phyloP scores from a whole-genome alignment of 2,113 vertebrate species.

The Anolis carolinensis region DNA sequence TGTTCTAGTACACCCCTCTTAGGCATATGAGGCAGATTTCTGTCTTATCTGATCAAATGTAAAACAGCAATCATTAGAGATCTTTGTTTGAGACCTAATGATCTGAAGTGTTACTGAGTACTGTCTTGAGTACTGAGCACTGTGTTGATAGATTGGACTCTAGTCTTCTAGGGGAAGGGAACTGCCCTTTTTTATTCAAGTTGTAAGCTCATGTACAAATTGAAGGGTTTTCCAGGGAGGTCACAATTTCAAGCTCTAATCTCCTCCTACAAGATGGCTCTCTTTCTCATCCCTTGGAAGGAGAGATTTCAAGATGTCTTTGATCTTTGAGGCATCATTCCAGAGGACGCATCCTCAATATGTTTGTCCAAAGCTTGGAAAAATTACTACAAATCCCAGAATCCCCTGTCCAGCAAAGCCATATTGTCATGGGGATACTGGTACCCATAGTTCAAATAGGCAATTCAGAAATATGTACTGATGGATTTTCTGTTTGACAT shows the following conservation, averaged over 20 bases:
- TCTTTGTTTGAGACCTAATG: constrained; percentile 24
- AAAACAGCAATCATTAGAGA: constrained; percentile 37
- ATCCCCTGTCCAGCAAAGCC: too few relatives aligned
- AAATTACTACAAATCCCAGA: too few relatives aligned
- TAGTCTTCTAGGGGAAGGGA: not conserved
- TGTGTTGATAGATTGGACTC: constrained; percentile 12
- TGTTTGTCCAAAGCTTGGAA: not conserved
- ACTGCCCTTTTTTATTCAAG: not conserved
- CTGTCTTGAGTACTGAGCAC: constrained; percentile 17
- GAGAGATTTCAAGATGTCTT: not conserved
- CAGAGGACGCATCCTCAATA: not conserved
- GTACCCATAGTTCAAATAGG: too few relatives aligned
- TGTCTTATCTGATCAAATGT: not conserved
- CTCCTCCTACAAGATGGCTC: not conserved
- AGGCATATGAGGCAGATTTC: constrained; percentile 13
- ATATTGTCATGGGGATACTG: too few relatives aligned
- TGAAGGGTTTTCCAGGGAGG: too few relatives aligned
- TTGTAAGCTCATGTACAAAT: not conserved
- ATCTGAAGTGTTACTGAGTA: too few relatives aligned
- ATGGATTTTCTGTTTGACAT: not conserved
- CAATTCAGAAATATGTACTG: not conserved
- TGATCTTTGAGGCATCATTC: not conserved
- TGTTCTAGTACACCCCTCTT: not conserved
- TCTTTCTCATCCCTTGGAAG: not conserved
- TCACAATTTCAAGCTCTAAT: not conserved